Evolutionary conservation across 2,888 invertebrate genomes (phyloP).

Genomic region (Prosopocoilus inquinatus): DNA sequence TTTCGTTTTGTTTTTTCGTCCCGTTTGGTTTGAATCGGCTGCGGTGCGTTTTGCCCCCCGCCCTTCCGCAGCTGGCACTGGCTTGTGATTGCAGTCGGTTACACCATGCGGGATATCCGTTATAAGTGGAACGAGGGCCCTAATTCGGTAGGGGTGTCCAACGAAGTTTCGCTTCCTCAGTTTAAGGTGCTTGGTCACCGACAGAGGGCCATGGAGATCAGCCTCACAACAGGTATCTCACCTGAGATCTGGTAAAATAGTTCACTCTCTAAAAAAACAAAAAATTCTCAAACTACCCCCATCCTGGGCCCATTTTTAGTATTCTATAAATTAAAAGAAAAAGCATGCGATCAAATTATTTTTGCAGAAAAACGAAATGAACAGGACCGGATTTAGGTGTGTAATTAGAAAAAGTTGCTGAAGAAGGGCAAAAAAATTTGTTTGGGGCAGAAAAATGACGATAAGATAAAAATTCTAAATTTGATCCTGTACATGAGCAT

Average conservation of each 20-base stretch:
- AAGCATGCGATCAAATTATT: too few species aligned
- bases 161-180: slow-evolving; percentile 95
- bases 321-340: too few species aligned
- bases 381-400: too few species aligned
- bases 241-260: slow-evolving; percentile 26
- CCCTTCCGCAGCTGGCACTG: slow-evolving; percentile 40
- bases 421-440: too few species aligned
- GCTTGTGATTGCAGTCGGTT: slow-evolving; percentile 80
- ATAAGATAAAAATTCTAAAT: too few species aligned
- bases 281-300: too few species aligned
- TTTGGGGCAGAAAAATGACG: too few species aligned
- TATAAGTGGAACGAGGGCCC: slow-evolving; percentile 97
- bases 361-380: too few species aligned
- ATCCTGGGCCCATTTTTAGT: too few species aligned
- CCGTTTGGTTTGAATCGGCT: slow-evolving; percentile 33
- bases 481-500: too few species aligned
- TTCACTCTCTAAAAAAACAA: slow-evolving; percentile 4
- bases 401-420: too few species aligned
- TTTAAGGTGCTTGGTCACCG: slow-evolving; percentile 97
- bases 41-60: slow-evolving; percentile 30
- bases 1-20: slow-evolving; percentile 24
- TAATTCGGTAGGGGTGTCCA: slow-evolving; percentile 92
- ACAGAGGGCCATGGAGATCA: slow-evolving; percentile 94
- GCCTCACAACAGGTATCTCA: slow-evolving; percentile 90
- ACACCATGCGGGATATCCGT: slow-evolving; percentile 96